A percentile compares a stretch with the other conserved stretches of the same genome.
Conservation (phyloP, 2,888 invertebrate genomes). For the Thumatha senex region DNA sequence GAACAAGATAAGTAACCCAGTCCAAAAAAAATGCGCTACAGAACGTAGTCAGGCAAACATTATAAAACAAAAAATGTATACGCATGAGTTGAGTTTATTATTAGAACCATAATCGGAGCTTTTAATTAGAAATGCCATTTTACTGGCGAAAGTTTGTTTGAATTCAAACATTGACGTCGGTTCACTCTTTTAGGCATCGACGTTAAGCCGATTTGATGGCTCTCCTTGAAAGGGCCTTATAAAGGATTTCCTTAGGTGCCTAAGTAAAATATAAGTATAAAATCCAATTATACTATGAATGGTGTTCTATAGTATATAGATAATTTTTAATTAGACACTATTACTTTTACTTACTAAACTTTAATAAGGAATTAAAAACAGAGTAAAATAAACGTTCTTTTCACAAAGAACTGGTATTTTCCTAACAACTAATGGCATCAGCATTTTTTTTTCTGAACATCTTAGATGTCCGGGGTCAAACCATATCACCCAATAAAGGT, state of each 20-base stretch:
- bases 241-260: background rate
- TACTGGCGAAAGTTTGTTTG: slow-evolving; percentile 39
- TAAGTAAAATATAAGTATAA: background rate
- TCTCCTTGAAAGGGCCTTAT: slow-evolving; percentile 15
- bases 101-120: slow-evolving; percentile 26
- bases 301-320: background rate
- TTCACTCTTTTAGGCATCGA: slow-evolving; percentile 20
- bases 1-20: no score
- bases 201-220: slow-evolving; percentile 33
- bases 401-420: no score
- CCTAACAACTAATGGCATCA: no score
- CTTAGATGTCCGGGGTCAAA: no score
- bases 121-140: slow-evolving; percentile 50
- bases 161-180: slow-evolving; percentile 12
- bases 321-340: no score
- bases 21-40: no score
- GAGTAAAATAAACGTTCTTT: no score
- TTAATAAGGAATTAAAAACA: no score
- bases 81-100: slow-evolving; percentile 15
- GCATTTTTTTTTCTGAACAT: no score
- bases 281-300: background rate
- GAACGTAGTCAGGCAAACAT: no score
- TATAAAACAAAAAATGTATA: slow-evolving; percentile 9
- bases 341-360: no score
- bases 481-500: no score